These are phyloP conservation scores for Stigmatopora argus DNA, from an alignment of 2,113 vertebrate species.

Conservation along the genomic window DNA sequence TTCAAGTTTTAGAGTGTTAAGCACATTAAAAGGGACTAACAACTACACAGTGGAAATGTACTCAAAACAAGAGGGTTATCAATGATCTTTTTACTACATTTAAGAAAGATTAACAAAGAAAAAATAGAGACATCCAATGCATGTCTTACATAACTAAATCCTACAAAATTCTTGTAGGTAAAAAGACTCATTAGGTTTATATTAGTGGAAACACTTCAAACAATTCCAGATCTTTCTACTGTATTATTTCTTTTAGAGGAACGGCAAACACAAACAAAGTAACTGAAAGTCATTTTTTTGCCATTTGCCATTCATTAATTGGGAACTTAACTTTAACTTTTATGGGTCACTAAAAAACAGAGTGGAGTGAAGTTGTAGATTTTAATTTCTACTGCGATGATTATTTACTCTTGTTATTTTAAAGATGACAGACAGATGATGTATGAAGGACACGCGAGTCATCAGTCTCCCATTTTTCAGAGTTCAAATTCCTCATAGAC, in stretches of 20 bases:
- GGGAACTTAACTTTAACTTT: background rate
- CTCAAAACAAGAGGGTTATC: background rate
- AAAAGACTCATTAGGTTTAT: background rate
- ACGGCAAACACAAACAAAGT: background rate
- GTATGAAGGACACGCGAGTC: no score
- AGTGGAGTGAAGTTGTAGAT: background rate
- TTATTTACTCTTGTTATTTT: no score
- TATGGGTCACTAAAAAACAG: background rate
- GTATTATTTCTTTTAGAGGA: background rate
- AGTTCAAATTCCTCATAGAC: background rate
- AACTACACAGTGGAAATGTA: no score
- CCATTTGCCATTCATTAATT: background rate
- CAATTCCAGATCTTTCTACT: background rate
- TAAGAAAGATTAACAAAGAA: background rate
- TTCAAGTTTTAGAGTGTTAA: no score
- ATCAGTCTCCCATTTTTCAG: background rate
- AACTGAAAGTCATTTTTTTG: background rate
- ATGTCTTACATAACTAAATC: background rate
- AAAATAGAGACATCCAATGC: background rate
- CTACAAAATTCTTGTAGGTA: background rate
- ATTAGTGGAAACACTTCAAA: background rate
- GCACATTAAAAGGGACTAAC: no score
- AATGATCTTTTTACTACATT: background rate
- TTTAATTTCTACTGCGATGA: background rate
- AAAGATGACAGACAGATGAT: no score